Percentiles rank a stretch among this genome's conserved stretches.
These are phyloP conservation scores for Schizotus pectinicornis DNA, from an alignment of 2,888 invertebrate genomes.

Conservation along the genomic window DNA sequence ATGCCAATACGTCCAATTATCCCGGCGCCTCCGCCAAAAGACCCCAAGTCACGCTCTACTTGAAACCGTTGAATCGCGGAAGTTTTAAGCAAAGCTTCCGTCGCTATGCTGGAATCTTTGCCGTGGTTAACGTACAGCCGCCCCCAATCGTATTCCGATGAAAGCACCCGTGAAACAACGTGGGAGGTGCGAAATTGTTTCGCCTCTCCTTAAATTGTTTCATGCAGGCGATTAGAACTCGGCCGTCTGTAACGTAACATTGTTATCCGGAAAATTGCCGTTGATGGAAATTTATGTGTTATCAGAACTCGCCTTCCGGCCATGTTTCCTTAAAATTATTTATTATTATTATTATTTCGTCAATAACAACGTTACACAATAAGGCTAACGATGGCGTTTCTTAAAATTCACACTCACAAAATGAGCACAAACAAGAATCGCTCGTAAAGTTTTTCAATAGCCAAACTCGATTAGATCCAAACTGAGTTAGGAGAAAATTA, in stretches of 20 bases:
- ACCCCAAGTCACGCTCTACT: too few relatives aligned
- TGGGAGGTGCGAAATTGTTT: conserved; percentile 57
- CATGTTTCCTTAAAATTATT: conserved; percentile 22
- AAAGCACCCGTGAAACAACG: conserved; percentile 57
- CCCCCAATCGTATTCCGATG: conserved; percentile 48
- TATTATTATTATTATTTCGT: conserved; percentile 17
- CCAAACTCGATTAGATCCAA: conserved; percentile 37
- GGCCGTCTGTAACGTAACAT: conserved; percentile 56
- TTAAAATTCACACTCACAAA: conserved; percentile 29
- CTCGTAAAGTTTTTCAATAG: conserved; percentile 31
- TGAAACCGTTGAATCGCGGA: too few relatives aligned
- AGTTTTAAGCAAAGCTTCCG: too few relatives aligned
- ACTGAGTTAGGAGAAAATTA: conserved; percentile 37
- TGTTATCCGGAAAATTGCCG: conserved; percentile 56
- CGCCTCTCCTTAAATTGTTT: conserved; percentile 58
- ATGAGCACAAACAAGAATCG: conserved; percentile 31
- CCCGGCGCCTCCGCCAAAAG: too few relatives aligned
- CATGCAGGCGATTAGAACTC: conserved; percentile 58
- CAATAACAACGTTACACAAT: conserved; percentile 2
- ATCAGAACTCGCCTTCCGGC: conserved; percentile 5
- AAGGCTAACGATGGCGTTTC: conserved; percentile 26
- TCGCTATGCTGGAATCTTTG: too few relatives aligned
- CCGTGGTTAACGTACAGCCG: conserved; percentile 41
- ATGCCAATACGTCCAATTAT: too few relatives aligned
- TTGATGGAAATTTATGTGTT: conserved; percentile 48